Conservation (phyloP, 2,888 invertebrate species). For the Polyommatus icarus region DNA sequence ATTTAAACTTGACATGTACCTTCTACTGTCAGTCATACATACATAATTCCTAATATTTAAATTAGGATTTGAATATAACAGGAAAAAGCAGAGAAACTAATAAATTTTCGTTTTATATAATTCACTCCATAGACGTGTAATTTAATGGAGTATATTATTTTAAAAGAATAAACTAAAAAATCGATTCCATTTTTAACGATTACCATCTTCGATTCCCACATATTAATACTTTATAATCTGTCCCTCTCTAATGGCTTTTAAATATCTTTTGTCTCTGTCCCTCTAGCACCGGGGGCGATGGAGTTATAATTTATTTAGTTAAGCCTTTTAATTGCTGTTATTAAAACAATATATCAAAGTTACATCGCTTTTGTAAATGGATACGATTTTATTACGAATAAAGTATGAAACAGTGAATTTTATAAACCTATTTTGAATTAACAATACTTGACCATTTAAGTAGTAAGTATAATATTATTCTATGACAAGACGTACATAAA, state of each 20-base stretch:
- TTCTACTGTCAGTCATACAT: neutral
- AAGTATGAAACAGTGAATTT: neutral
- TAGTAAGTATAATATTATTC: too few relatives aligned
- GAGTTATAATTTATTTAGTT: slow-evolving; percentile 66
- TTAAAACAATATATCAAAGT: slow-evolving; percentile 58
- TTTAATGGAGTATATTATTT: slow-evolving; percentile 18
- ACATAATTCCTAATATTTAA: neutral
- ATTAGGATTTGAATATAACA: neutral
- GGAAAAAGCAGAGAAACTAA: neutral
- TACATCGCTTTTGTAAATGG: slow-evolving; percentile 22
- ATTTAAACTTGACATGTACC: neutral
- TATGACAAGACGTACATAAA: neutral
- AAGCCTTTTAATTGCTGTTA: slow-evolving; percentile 72
- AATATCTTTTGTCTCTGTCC: slow-evolving; percentile 38
- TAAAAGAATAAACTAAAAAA: slow-evolving; percentile 26
- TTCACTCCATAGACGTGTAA: slow-evolving; percentile 20
- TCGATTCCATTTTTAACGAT: slow-evolving; percentile 50
- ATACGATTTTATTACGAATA: slow-evolving; percentile 13
- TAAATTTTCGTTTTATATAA: slow-evolving; percentile 5
- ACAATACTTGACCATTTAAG: neutral
- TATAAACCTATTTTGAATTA: neutral
- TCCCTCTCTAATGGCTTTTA: slow-evolving; percentile 39
- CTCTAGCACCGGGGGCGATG: slow-evolving; percentile 60
- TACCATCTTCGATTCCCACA: slow-evolving; percentile 49
- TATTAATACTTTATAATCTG: slow-evolving; percentile 47